Conservation (phyloP, 2,888 invertebrate genomes). For the Drosophila paranaensis region DNA sequence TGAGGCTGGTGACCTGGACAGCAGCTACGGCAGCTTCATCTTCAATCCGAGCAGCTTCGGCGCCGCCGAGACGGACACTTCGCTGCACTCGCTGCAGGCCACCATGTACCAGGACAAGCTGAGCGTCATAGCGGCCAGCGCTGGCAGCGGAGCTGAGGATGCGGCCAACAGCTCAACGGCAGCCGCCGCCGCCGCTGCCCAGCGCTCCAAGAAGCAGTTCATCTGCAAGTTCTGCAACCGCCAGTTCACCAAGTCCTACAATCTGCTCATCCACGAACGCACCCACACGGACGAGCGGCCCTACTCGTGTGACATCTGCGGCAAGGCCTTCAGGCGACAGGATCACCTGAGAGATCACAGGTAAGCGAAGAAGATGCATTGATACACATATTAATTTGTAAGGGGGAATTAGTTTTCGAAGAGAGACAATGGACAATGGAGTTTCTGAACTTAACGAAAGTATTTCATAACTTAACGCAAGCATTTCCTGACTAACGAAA, state of each 20-base stretch:
- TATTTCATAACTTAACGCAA: background rate
- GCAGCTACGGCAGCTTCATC: slow-evolving; percentile 89
- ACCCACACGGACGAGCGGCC: slow-evolving; percentile 99
- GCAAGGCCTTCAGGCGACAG: slow-evolving; percentile 98
- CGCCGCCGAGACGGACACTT: slow-evolving; percentile 58
- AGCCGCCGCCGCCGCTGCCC: slow-evolving; percentile 73
- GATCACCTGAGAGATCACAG: slow-evolving; percentile 97
- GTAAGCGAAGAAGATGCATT: slow-evolving; percentile 85
- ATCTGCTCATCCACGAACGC: slow-evolving; percentile 97
- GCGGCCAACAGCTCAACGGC: slow-evolving; percentile 49
- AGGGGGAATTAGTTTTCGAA: background rate
- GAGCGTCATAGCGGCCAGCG: slow-evolving; percentile 61
- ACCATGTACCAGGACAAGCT: slow-evolving; percentile 84
- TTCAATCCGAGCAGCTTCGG: slow-evolving; percentile 86
- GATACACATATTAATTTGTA: too few relatives aligned
- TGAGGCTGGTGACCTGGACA: slow-evolving; percentile 86
- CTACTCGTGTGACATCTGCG: slow-evolving; percentile 98
- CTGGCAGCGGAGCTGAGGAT: slow-evolving; percentile 35
- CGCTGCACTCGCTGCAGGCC: slow-evolving; percentile 79
- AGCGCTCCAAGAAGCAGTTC: slow-evolving; percentile 98
- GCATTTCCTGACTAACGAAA: too few relatives aligned
- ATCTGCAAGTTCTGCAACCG: slow-evolving; percentile 99
- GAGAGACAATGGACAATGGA: background rate
- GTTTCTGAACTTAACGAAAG: background rate
- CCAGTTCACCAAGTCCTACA: slow-evolving; percentile 98